Conservation (phyloP, 2,797 vertebrate species). For the Gephyroberyx darwinii region DNA sequence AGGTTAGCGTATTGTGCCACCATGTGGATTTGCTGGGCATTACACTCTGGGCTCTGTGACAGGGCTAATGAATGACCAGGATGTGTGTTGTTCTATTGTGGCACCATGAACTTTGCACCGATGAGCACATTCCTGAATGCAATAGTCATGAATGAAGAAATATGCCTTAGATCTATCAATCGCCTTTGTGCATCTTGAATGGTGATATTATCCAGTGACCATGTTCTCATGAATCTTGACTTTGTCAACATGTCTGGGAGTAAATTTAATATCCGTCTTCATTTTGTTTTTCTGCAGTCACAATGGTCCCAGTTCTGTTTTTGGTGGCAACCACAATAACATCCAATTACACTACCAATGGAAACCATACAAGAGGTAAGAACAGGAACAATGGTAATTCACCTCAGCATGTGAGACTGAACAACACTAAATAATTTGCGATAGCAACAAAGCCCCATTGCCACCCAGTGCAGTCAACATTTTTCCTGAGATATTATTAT, state of each 20-base stretch:
- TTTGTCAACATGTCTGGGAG: slow-evolving; percentile 55
- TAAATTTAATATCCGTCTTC: slow-evolving; percentile 73
- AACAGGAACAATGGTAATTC: slow-evolving; percentile 9
- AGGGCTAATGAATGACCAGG: slow-evolving; percentile 61
- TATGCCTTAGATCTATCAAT: slow-evolving; percentile 59
- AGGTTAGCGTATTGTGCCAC: slow-evolving; percentile 48
- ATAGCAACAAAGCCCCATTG: slow-evolving; percentile 18
- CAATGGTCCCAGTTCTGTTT: slow-evolving; percentile 83
- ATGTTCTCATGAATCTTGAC: slow-evolving; percentile 45
- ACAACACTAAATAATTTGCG: slow-evolving; percentile 23
- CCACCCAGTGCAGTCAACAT: slow-evolving; percentile 41
- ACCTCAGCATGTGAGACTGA: slow-evolving; percentile 49
- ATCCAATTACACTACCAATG: slow-evolving; percentile 55
- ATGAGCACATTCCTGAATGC: slow-evolving; percentile 71
- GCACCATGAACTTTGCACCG: slow-evolving; percentile 62
- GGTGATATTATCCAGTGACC: slow-evolving; percentile 30
- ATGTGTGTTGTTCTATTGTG: slow-evolving; percentile 73
- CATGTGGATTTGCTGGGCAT: slow-evolving; percentile 55
- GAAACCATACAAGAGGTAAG: slow-evolving; percentile 73
- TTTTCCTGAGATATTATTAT: slow-evolving; percentile 55
- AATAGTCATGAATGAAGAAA: slow-evolving; percentile 57
- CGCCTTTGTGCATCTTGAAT: slow-evolving; percentile 60
- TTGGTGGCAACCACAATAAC: slow-evolving; percentile 65
- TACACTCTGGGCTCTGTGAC: slow-evolving; percentile 24
- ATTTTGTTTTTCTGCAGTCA: slow-evolving; percentile 77